phyloP scores from a whole-genome alignment of 2,888 invertebrate species.

The Lordiphosa fenestrarum region DNA sequence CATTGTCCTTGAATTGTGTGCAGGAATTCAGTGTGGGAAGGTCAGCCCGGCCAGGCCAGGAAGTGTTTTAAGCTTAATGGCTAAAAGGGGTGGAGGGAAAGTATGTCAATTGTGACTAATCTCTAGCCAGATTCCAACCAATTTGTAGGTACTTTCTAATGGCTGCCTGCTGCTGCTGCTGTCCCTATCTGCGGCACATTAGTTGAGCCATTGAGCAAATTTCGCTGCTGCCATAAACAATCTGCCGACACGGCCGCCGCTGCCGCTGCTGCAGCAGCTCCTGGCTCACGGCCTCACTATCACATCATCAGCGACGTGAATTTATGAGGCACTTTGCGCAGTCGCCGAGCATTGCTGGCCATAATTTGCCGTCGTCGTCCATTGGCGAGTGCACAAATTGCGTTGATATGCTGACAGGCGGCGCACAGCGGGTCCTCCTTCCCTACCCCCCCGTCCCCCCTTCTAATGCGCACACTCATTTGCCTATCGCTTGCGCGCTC shows the following conservation, averaged over 20 bases:
- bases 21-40: no score
- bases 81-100: not conserved
- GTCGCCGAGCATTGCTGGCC: constrained; percentile 64
- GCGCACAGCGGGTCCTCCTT: constrained; percentile 52
- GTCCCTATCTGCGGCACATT: constrained; percentile 61
- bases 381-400: constrained; percentile 72
- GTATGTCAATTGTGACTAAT: not conserved
- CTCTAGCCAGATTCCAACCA: constrained; percentile 27
- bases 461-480: constrained; percentile 66
- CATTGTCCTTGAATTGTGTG: constrained; percentile 57
- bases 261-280: constrained; percentile 29
- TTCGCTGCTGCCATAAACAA: constrained; percentile 64
- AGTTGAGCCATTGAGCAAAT: constrained; percentile 69
- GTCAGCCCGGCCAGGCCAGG: not conserved
- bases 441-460: constrained; percentile 4
- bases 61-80: constrained; percentile 27
- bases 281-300: constrained; percentile 46
- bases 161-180: constrained; percentile 32
- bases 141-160: constrained; percentile 67
- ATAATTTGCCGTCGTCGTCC: constrained; percentile 63
- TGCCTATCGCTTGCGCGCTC: constrained; percentile 53
- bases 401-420: constrained; percentile 70
- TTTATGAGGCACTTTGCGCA: constrained; percentile 72
- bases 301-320: constrained; percentile 73
- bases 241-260: constrained; percentile 34